These are phyloP conservation scores for Calephelis nemesis DNA, from an alignment of 1,140 invertebrate genomes.

Conservation along the genomic window DNA sequence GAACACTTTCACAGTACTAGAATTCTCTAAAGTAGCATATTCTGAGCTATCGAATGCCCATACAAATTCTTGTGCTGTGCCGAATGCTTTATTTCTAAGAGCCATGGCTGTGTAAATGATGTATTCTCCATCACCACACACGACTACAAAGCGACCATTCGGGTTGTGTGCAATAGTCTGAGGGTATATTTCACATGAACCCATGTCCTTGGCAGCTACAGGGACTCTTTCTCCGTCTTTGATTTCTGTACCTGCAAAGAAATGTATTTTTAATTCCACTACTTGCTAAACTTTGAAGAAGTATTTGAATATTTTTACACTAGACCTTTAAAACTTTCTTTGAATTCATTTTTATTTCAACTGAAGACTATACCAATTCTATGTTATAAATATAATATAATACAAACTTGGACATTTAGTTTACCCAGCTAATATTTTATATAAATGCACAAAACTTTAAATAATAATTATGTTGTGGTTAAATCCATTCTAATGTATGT, in stretches of 20 bases:
- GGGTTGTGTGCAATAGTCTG: conserved; percentile 99
- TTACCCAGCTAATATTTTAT: no score
- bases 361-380: no score
- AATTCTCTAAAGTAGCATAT: conserved; percentile 95
- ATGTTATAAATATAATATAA: no score
- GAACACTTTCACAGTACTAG: conserved; percentile 95
- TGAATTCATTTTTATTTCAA: conserved; percentile 11
- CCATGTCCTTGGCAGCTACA: conserved; percentile 98
- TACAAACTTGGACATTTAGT: background rate
- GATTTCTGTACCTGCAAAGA: conserved; percentile 81
- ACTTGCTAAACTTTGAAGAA: no score
- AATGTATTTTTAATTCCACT: background rate
- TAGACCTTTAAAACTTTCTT: background rate
- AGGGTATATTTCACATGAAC: conserved; percentile 99
- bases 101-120: conserved; percentile 99
- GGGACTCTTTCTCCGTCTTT: conserved; percentile 96
- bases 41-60: conserved; percentile 99
- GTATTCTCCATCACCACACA: conserved; percentile 99
- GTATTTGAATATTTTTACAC: background rate
- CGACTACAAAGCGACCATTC: conserved; percentile 98
- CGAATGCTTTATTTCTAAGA: conserved; percentile 98
- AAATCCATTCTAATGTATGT: no score
- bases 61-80: conserved; percentile 98
- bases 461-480: no score
- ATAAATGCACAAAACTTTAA: no score